Evolutionary conservation across 23 tunicate genomes (phyloP), one percentile per base, ranked within the genome.

Genomic region (Trididemnum miniatum): DNA sequence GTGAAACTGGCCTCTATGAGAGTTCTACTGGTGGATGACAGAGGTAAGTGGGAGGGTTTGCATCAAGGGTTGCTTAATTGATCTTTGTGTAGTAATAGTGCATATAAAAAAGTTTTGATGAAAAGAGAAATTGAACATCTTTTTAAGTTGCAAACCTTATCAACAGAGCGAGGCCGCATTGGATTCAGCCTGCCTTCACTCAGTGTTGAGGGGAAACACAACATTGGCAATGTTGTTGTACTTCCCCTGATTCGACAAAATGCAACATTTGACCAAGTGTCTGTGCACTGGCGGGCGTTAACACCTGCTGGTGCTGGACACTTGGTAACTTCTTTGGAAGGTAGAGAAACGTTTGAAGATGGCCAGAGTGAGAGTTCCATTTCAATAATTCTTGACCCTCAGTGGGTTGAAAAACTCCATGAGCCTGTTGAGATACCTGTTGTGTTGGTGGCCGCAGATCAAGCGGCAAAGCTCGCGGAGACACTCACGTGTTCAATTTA

Each of bases 1-100:
- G 80, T 84, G 91, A 76, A 92, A 35, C 59, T 96, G 38, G 91
- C 97, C 1, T 60, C 87, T 0, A 91, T 92, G 88, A 77, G 96
- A 50, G 80, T 92, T 35, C 40, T 80, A 35, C 64, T 93, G 59
- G 83, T 88, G 35, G 98, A 93, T 63, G 98, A 93, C 71, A 80
- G 78, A 65, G 89, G 98, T 93, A 79, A 26, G 64, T 32, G 12
- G 57, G 12, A 49, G 57, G 18, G 12, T 12, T 18, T 18, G 57
- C 15, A 9, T 49, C 15, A 49, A 12, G 18, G 57, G 57, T 18
- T 49, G n/a, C n/a, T n/a, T n/a, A n/a, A n/a, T n/a, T n/a, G n/a
- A n/a, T n/a, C n/a, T n/a, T n/a, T n/a, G n/a, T n/a, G n/a, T n/a
- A n/a, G n/a, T n/a, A n/a, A n/a, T n/a, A n/a, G n/a, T n/a, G n/a